Base-by-base conservation (phyloP, 2,888 invertebrate species). In the Trissolcus brochymenae region DNA sequence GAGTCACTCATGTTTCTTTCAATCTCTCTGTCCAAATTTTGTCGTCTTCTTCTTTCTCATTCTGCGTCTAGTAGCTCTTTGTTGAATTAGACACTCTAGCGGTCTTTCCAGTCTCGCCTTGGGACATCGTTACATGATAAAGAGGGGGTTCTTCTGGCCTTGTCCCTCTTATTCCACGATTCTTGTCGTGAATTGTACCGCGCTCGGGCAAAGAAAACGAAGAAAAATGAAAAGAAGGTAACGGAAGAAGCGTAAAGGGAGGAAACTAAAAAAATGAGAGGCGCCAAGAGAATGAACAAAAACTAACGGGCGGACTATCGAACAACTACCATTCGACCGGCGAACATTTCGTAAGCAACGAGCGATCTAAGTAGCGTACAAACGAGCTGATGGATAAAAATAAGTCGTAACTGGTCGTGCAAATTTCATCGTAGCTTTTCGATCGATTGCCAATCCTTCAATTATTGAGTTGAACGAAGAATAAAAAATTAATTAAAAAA, bases 61-160 rank as follows among this genome's bases (percentile, higher is more conserved):
- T 75, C 60, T 65, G 54, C 64, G 57, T 65, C 76, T 65, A 80
- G 81, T 81, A 77, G 77, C 80, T 81, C 83, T 84, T 77, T 79
- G 79, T 78, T 81, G 81, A 83, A 84, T 84, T 84, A 83, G 81
- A 80, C 81, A 82, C 83, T 82, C 83, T 76, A 79, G 80, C 76
- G 79, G 80, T 79, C 80, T 81, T 81, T 77, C 76, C 79, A 68
- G 71, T 76, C 74, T 82, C 82, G 84, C 85, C 85, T 82, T 78
- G 81, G 84, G 84, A 84, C 82, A 83, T 86, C 83, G 84, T 86
- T 87, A 84, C 82, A 82, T 81, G 80, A 80, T 80, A 81, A 80
- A 82, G 80, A 81, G 81, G 80, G 80, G 75, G 77, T 79, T 79
- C 78, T 79, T n/a, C 40, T 19, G 11, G 79, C 14, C 51, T 51